A percentile compares a stretch with the other conserved stretches of the same genome.
Evolutionary conservation across 1,140 invertebrate species (phyloP).

Genomic region (Drosophila nikananu): DNA sequence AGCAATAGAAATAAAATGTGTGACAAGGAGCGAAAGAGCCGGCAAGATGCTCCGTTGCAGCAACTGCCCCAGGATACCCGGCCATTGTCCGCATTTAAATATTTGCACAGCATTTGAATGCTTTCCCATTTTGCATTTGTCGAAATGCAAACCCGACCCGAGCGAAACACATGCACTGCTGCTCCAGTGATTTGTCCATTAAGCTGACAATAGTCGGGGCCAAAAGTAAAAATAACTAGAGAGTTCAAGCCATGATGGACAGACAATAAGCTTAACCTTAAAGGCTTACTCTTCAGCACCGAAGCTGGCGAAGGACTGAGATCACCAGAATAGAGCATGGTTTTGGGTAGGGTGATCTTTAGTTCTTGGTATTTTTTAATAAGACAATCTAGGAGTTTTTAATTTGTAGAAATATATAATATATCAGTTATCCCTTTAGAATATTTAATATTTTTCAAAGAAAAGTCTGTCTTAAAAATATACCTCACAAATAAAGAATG

Average conservation of each 20-base stretch:
- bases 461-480: too few relatives aligned
- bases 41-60: slow-evolving; percentile 21
- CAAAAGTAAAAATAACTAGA: slow-evolving; percentile 17
- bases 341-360: neutral
- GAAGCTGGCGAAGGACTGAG: neutral
- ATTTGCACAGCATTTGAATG: slow-evolving; percentile 79
- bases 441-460: too few relatives aligned
- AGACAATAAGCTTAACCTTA: slow-evolving; percentile 2
- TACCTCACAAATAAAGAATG: too few relatives aligned
- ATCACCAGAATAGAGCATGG: neutral
- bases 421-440: too few relatives aligned
- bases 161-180: slow-evolving; percentile 45
- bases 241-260: neutral
- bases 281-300: too few relatives aligned
- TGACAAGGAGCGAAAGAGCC: slow-evolving; percentile 11
- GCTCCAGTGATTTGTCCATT: slow-evolving; percentile 61
- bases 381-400: too few relatives aligned
- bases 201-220: slow-evolving; percentile 50
- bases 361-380: neutral
- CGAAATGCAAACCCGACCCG: slow-evolving; percentile 51
- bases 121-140: slow-evolving; percentile 72
- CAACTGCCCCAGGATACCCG: slow-evolving; percentile 34
- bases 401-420: too few relatives aligned
- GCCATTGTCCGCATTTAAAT: slow-evolving; percentile 77
- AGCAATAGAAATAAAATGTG: slow-evolving; percentile 49